Base-by-base conservation (phyloP, 2,113 vertebrate species). In the Cheirogaleus medius region DNA sequence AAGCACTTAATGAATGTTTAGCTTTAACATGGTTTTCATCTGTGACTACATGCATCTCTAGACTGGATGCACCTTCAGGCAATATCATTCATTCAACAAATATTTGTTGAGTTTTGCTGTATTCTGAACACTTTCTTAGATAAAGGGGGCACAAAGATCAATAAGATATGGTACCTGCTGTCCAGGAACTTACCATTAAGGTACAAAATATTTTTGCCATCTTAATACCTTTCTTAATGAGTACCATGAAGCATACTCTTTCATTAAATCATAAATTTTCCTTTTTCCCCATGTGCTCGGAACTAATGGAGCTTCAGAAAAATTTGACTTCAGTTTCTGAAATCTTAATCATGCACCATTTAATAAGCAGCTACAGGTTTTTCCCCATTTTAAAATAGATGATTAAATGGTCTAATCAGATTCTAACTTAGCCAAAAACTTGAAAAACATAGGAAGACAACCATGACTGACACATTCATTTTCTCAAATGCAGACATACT, bases 371-470 rank as follows among this genome's bases (percentile, higher is more conserved):
- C 83, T 94, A 91, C 86, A 87, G 85, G 68, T 54, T 94, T 96
- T 87, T 42, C 89, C 49, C 84, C 42, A 89, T 97, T 96, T 97
- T 82, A 86, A 96, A 86, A 97, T 29, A 94, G 87, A 94, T 76
- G 91, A 97, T 94, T 97, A 95, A 94, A 97, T 83, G 94, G 81
- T 90, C 91, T 96, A 94, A 98, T 81, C 89, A 83, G 84, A 91
- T 80, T 92, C 87, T 82, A 90, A 94, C 88, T 92, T 97, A 89
- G 96, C 69, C 88, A 77, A 94, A 92, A 90, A 94, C 87, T 94
- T 95, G 97, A 96, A 94, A 97, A 94, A 93, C 84, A 87, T 8
- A 95, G 73, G 60, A 96, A 95, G 93, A 87, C 96, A 96, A 94
- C 97, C 92, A 81, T 90, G 68, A 96, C 92, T 63, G 73, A 97